These are phyloP conservation scores for Micrasema longulum DNA, from an alignment of 1,140 invertebrate genomes.

Conservation along the genomic window DNA sequence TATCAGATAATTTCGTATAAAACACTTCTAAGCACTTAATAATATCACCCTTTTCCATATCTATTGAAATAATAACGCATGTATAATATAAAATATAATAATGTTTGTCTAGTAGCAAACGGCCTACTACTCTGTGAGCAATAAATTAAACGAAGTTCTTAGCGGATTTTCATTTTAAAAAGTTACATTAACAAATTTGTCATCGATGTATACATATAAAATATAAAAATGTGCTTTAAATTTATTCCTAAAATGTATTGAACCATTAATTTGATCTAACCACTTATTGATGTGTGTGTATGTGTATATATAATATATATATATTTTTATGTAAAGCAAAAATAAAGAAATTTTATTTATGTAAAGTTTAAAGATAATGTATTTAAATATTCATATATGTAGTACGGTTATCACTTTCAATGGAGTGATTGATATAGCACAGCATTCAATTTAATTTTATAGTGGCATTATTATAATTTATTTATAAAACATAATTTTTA, in stretches of 20 bases:
- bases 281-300: slow-evolving; percentile 1
- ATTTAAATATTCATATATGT: neutral
- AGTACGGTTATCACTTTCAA: neutral
- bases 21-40: slow-evolving; percentile 7
- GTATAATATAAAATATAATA: neutral
- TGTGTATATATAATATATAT: slow-evolving; percentile 19
- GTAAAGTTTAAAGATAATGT: slow-evolving; percentile 10
- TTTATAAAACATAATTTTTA: too few species aligned
- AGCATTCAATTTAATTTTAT: neutral
- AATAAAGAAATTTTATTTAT: slow-evolving; percentile 8
- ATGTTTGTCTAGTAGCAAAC: neutral
- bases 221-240: slow-evolving; percentile 31
- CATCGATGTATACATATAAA: slow-evolving; percentile 19
- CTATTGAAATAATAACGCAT: neutral
- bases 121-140: neutral
- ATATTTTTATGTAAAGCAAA: neutral
- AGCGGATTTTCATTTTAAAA: slow-evolving; percentile 12
- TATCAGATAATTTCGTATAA: too few species aligned
- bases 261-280: too few species aligned
- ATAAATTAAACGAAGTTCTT: slow-evolving; percentile 6
- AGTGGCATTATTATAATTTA: neutral
- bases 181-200: neutral
- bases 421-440: neutral
- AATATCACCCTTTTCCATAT: neutral
- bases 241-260: neutral